Percentiles rank a stretch among this genome's conserved stretches.
phyloP scores from a whole-genome alignment of 2,113 vertebrate genomes.

The Emydura subglobosa region DNA sequence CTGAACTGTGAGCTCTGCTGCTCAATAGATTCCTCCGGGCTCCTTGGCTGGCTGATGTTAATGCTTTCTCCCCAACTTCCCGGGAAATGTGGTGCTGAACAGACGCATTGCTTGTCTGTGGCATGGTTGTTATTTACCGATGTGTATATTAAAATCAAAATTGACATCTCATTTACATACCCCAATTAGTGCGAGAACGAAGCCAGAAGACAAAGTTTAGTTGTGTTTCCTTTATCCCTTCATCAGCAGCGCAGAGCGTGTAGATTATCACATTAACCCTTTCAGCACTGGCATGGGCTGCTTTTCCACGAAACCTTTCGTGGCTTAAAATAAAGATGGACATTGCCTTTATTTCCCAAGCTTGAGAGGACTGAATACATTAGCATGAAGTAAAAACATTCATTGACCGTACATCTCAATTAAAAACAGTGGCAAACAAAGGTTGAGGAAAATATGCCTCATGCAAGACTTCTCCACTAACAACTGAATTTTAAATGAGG shows the following conservation, averaged over 20 bases:
- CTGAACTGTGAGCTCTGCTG: neutral
- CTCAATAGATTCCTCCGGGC: neutral
- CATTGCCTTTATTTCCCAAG: neutral
- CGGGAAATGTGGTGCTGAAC: neutral
- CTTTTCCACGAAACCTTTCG: neutral
- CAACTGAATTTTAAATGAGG: accelerated
- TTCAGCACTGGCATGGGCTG: neutral
- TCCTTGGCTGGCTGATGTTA: neutral
- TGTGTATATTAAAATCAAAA: neutral
- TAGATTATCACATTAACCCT: neutral
- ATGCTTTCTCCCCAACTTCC: neutral
- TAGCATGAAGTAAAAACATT: neutral
- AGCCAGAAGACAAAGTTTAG: neutral
- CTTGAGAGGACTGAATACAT: neutral
- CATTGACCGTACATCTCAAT: accelerated
- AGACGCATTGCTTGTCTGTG: neutral
- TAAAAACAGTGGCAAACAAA: neutral
- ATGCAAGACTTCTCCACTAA: accelerated
- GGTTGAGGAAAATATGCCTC: accelerated
- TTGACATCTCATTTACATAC: conserved; percentile 31
- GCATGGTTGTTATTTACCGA: neutral
- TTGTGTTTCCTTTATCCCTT: neutral
- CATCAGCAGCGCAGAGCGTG: neutral
- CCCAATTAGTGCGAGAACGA: conserved; percentile 43
- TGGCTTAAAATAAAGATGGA: neutral